Evolutionary conservation across 1,140 invertebrate genomes (phyloP), one percentile per base, ranked within the genome.

Genomic region (Ylistrum balloti): DNA sequence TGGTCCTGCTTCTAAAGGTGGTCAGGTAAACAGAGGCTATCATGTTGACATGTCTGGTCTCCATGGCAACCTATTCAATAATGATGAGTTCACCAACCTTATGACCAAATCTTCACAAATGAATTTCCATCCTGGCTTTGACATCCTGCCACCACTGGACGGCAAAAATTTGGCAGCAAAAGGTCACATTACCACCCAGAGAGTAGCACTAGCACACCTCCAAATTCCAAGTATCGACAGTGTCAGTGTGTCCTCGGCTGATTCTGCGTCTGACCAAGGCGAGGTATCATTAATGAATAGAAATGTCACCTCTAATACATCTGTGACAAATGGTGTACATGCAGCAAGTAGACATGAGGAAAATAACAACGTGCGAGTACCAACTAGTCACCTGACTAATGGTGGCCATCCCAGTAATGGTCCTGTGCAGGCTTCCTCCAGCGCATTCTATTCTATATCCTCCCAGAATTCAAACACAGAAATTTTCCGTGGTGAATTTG

Each of bases 1-100:
- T 17, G 90, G 90, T 9, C 88, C 92, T 1, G 90, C 89, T 20
- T 86, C 87, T 33, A 91, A 88, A 41, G 89, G 87, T 11, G 91
- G 91, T n/a, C 91, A 91, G 86, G 89, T 91, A 33, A 91, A 91
- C 38, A 74, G 91, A 10, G 91, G 91, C 7, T 91, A 91, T n/a
- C 56, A 74, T 28, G 56, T 74, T 22, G 56, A 74, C n/a, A 74
- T 74, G 56, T 74, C 56, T n/a, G 56, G 56, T 74, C 56, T 74
- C 56, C 56, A 74, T 74, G 56, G 56, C n/a, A 74, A 74, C 56
- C 56, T 74, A 5, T 74, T 74, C 17, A 74, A 74, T 74, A 74
- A 74, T 17, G 56, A 74, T 33, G 86, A 87, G 32, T 88, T 87
- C 33, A 87, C 41, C 45, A 35, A 87, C 33, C 86, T 35, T 34